Base-by-base conservation (phyloP, 2,888 invertebrate genomes). In the Drosophila stalkeri region DNA sequence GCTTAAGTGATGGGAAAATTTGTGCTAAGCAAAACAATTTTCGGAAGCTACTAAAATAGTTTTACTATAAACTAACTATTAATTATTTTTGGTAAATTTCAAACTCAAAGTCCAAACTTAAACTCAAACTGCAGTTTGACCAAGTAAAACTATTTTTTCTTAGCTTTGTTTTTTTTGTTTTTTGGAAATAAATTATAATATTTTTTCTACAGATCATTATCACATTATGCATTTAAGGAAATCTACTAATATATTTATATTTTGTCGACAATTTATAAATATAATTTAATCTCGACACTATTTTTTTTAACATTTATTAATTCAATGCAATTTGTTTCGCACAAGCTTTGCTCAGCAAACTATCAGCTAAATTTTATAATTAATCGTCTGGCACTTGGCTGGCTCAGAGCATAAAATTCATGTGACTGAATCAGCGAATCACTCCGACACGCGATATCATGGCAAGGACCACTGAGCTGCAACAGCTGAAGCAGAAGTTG, bases 321-420 rank as follows among this genome's bases (percentile, higher is more conserved):
- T 51, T 18, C 3, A 51, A 33, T 14, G 9, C 27, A 55, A 77
- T 63, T 66, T 49, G 37, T 56, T 68, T 23, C 23, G 18, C 0
- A 14, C 33, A 23, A 33, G 41, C 18, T 65, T 37, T 11, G 20
- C 47, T 46, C 62, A 27, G 20, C 37, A 47, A 52, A 49, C 47
- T 51, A 59, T 63, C 66, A 57, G 49, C 63, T 82, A 73, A 69
- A 66, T 64, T 72, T 57, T 62, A 63, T 74, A 76, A 87, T 85
- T 89, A 85, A 85, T 89, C 80, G 88, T 52, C 80, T 89, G 84
- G 64, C 88, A 85, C 90, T 85, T 75, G 86, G 69, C 54, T 89
- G 77, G 72, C 67, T 72, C 27, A 47, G 47, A 39, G 35, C 71
- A 89, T 85, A 73, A 85, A 85, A 71, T 54, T 46, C 84, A 67